Evolutionary conservation across 1,140 invertebrate genomes (phyloP), one percentile per base, ranked within the genome.

Genomic region (Drosophila ambigua): DNA sequence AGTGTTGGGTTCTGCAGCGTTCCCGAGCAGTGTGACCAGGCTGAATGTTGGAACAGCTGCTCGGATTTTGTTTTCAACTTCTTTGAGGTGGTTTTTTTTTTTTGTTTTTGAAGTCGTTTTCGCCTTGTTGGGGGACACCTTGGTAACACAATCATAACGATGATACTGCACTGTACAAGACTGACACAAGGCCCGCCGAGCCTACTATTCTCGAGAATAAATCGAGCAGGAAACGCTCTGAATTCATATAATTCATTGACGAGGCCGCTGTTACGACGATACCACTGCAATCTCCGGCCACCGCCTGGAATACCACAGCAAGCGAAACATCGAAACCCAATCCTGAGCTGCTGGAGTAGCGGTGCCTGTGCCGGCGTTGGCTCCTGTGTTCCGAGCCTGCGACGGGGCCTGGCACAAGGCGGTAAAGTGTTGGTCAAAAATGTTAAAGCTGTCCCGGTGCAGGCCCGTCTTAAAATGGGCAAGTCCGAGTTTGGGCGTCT

Each of bases 401-500:
- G 73, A 31, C 73, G 80, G 8, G 64, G 55, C 13, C 39, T 63
- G 9, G 58, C 59, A 16, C 50, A 49, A 20, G 31, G 23, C 23
- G 31, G 26, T 16, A 79, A 64, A 15, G 41, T 24, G 43, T 48
- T 46, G n/a, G 13, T 16, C 8, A 55, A 44, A 24, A 61, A 73
- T 55, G 59, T 45, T 2, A 75, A 75, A 8, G 11, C 45, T 5
- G 20, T 24, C 46, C 31, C 46, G 9, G 49, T 48, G 8, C 24
- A 24, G 15, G 20, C 39, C 23, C 44, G 28, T 28, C 2, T 52
- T 44, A 67, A 73, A 46, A 92, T 94, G 82, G 94, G 92, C 68
- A 92, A 91, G 44, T 93, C 94, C 0, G 95, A 96, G 64, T 66
- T 96, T 15, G 93, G 90, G 52, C 93, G 94, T 72, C 87, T 97